Evolutionary conservation across 2,797 vertebrate species (phyloP), one percentile per base, ranked within the genome.

Genomic region (Parotocinclus haroldoi): DNA sequence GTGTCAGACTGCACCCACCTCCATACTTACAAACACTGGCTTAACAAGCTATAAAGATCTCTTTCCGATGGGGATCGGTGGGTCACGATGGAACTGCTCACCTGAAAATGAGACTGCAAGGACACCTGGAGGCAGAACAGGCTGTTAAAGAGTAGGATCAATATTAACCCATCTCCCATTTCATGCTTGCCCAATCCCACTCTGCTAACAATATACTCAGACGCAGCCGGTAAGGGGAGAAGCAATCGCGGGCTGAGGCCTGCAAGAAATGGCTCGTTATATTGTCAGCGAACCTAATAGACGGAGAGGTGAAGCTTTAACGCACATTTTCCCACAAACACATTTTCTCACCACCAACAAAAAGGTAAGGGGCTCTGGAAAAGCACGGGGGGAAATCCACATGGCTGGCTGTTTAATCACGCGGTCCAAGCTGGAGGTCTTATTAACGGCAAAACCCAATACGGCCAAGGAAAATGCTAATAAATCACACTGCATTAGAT

Each of bases 111-210:
- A 93, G 91, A 90, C 88, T 89, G 87, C 91, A 92, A 95, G 93
- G 95, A 95, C 94, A 94, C 91, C 85, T 82, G 79, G 88, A 92
- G 93, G 94, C 91, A 93, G 89, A 90, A 92, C 89, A 91, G 86
- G 83, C 86, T 80, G 89, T 91, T 92, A 92, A 93, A 94, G 92
- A 94, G 92, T 82, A 89, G 91, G 93, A 98, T 98, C 96, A 95
- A 98, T 98, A 97, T 94, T 93, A 97, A 94, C 88, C 89, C 85
- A 90, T 92, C 95, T 96, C 96, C 94, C 93, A 96, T 98, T 97
- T 98, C 95, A 98, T 96, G 96, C 93, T 96, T 95, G 93, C 93
- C 92, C 93, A 93, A 88, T 92, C 94, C 94, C 92, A 92, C 95
- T 93, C 91, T 92, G 90, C 93, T 89, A 91, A 95, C 93, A 92